phyloP scores from a whole-genome alignment of 1,140 invertebrate genomes.

The Sycophaga agraensis region DNA sequence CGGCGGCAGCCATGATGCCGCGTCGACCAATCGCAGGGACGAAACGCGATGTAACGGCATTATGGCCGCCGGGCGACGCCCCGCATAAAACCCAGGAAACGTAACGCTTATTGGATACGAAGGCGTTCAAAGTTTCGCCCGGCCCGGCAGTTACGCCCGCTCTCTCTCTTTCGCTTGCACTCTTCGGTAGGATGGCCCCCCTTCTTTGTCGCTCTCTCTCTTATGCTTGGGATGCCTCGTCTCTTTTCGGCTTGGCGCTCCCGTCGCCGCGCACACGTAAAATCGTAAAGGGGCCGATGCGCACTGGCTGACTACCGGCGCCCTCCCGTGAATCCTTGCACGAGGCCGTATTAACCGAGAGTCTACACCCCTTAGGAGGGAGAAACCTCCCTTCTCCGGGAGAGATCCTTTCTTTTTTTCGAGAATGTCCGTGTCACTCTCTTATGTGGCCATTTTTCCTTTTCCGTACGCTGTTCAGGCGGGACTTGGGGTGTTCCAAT shows the following conservation, averaged over 20 bases:
- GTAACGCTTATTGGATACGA: slow-evolving; percentile 49
- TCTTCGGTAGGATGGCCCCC: too few species aligned
- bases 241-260: too few species aligned
- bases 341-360: slow-evolving; percentile 5
- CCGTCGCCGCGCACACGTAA: too few species aligned
- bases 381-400: slow-evolving; percentile 15
- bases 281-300: slow-evolving; percentile 50
- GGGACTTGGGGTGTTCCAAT: not conserved
- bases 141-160: slow-evolving; percentile 49
- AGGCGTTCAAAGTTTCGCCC: slow-evolving; percentile 55
- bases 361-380: slow-evolving; percentile 5
- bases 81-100: slow-evolving; percentile 44
- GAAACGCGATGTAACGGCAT: slow-evolving; percentile 42
- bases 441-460: slow-evolving; percentile 16
- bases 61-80: slow-evolving; percentile 55
- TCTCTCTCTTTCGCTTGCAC: slow-evolving; percentile 21
- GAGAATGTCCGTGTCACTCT: not conserved
- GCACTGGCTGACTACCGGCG: not conserved
- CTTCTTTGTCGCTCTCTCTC: slow-evolving; percentile 27
- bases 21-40: slow-evolving; percentile 42
- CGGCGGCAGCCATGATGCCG: slow-evolving; percentile 51
- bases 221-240: too few species aligned
- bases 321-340: slow-evolving; percentile 40
- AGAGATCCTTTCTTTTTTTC: not conserved
- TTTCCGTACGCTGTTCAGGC: slow-evolving; percentile 5